These are phyloP conservation scores for Leptinotarsa juncta DNA, from an alignment of 2,888 invertebrate species.

Conservation along the genomic window DNA sequence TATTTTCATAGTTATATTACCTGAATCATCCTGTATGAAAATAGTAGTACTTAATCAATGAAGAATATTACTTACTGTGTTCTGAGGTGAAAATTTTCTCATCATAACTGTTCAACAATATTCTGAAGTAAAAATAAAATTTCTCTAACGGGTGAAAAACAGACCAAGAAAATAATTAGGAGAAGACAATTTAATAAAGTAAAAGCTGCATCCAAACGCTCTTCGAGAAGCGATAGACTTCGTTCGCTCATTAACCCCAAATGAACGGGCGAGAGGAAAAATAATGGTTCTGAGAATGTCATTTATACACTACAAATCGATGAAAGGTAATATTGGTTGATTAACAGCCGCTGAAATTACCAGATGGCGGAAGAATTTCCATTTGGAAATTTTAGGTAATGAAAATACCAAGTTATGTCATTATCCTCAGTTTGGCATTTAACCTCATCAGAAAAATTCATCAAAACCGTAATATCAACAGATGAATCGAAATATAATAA, in stretches of 20 bases:
- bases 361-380: constrained; percentile 1
- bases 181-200: constrained; percentile 51
- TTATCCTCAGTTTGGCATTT: not conserved
- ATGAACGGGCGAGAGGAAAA: not conserved
- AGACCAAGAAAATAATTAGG: constrained; percentile 44
- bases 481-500: not conserved
- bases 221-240: constrained; percentile 44
- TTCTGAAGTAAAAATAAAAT: constrained; percentile 22
- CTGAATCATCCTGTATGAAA: too few relatives aligned
- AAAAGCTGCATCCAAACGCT: constrained; percentile 43
- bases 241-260: constrained; percentile 47
- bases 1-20: too few relatives aligned
- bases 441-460: not conserved
- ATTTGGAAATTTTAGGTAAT: constrained; percentile 4
- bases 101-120: not conserved
- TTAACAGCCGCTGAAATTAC: constrained; percentile 6
- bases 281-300: constrained; percentile 11
- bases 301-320: constrained; percentile 22
- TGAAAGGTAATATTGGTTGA: constrained; percentile 24
- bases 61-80: too few relatives aligned
- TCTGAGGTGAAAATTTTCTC: too few relatives aligned
- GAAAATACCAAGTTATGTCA: constrained; percentile 1
- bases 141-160: constrained; percentile 24
- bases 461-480: not conserved
- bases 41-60: too few relatives aligned